Evolutionary conservation across 1,140 invertebrate genomes (phyloP).

Genomic region (Drosophila bocki): DNA sequence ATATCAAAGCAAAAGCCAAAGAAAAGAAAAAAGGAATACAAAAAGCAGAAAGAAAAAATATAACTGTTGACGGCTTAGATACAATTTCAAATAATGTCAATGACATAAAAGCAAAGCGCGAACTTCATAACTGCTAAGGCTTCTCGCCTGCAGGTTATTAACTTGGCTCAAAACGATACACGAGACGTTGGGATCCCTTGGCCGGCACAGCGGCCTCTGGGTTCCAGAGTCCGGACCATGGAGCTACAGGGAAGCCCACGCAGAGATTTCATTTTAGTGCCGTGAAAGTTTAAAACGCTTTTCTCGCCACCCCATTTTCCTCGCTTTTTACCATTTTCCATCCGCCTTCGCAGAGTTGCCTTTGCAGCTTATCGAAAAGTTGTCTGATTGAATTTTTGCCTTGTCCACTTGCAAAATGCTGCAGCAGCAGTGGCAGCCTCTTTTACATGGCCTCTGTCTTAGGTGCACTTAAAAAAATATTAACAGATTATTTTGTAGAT

Average conservation of each 20-base stretch:
- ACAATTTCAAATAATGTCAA: constrained; percentile 69
- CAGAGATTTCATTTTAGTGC: constrained; percentile 63
- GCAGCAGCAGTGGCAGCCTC: constrained; percentile 7
- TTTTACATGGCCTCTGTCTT: constrained; percentile 27
- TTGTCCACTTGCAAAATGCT: constrained; percentile 56
- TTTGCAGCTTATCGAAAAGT: constrained; percentile 82
- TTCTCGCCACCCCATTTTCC: constrained; percentile 30
- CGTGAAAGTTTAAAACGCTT: constrained; percentile 74
- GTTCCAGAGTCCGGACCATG: constrained; percentile 2
- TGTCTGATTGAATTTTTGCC: constrained; percentile 76
- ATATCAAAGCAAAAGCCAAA: constrained; percentile 5
- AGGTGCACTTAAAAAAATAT: background rate
- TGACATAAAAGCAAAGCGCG: constrained; percentile 65
- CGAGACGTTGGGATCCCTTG: constrained; percentile 42
- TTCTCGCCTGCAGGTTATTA: constrained; percentile 72
- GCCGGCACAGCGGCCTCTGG: constrained; percentile 24
- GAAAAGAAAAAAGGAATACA: background rate
- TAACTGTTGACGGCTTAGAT: constrained; percentile 58
- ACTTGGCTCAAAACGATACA: constrained; percentile 78
- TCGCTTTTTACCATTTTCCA: constrained; percentile 4
- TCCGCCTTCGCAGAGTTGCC: constrained; percentile 42
- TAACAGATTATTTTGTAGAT: background rate
- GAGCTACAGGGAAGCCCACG: constrained; percentile 38
- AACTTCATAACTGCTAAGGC: constrained; percentile 79
- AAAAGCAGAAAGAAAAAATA: background rate